Percentiles rank a stretch among this genome's conserved stretches.
Conservation (phyloP, 2,113 vertebrate genomes). For the Oryzias celebensis region DNA sequence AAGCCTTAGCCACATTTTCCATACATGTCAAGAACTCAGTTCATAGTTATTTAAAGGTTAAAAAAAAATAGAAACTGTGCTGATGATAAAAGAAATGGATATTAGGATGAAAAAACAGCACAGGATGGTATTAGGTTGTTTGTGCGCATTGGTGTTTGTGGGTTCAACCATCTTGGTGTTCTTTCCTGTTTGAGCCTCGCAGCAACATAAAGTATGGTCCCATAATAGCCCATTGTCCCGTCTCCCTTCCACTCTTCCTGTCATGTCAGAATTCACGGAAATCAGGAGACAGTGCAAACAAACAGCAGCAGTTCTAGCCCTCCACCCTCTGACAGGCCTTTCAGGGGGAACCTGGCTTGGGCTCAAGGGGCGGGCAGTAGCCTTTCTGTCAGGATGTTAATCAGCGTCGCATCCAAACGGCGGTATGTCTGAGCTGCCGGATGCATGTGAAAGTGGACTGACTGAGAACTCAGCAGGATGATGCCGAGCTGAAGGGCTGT, state of each 20-base stretch:
- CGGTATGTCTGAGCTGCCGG: slow-evolving; percentile 10
- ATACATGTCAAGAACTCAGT: no score
- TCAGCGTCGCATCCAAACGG: slow-evolving; percentile 63
- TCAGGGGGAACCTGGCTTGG: slow-evolving; percentile 54
- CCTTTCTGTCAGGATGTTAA: slow-evolving; percentile 74
- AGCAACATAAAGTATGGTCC: slow-evolving; percentile 62
- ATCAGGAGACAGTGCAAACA: slow-evolving; percentile 78
- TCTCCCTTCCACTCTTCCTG: slow-evolving; percentile 73
- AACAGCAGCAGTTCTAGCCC: slow-evolving; percentile 69
- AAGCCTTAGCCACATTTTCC: no score
- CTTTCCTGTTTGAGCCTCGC: slow-evolving; percentile 75
- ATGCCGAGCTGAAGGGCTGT: slow-evolving; percentile 20
- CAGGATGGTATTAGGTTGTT: slow-evolving; percentile 5
- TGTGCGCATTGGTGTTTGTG: slow-evolving; percentile 29
- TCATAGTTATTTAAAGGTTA: no score
- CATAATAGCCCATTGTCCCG: slow-evolving; percentile 81
- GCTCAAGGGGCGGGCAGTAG: slow-evolving; percentile 28
- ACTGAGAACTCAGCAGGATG: slow-evolving; percentile 16
- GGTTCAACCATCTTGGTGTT: slow-evolving; percentile 37
- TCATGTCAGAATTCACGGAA: slow-evolving; percentile 81
- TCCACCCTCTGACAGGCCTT: slow-evolving; percentile 53
- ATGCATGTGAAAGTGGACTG: slow-evolving; percentile 34
- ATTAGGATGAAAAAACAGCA: slow-evolving; percentile 10
- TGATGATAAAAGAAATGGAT: background rate
- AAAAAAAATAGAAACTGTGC: background rate